Evolutionary conservation across 2,113 vertebrate species (phyloP).

Genomic region (Sinocyclocheilus rhinocerous): DNA sequence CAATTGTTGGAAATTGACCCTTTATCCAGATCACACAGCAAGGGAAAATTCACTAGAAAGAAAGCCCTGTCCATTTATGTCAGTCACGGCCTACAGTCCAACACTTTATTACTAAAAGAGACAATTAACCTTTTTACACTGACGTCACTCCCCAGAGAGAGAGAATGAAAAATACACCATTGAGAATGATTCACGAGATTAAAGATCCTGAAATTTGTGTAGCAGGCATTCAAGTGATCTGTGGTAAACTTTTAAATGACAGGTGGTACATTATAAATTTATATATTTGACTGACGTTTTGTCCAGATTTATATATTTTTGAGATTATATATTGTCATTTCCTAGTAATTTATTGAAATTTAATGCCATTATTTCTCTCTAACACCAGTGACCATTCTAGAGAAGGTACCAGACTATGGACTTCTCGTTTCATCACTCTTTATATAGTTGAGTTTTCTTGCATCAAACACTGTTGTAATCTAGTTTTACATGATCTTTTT

Average conservation of each 20-base stretch:
- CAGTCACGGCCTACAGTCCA: slow-evolving; percentile 69
- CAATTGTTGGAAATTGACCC: slow-evolving; percentile 74
- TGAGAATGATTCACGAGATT: background rate
- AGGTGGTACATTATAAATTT: background rate
- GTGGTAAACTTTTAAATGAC: background rate
- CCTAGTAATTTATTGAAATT: background rate
- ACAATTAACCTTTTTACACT: slow-evolving; percentile 77
- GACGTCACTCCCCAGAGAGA: slow-evolving; percentile 67
- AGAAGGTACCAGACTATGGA: background rate
- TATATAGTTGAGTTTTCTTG: background rate
- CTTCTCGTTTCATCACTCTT: background rate
- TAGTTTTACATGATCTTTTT: background rate
- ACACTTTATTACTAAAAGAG: slow-evolving; percentile 70
- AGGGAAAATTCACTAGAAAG: slow-evolving; percentile 61
- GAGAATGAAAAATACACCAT: slow-evolving; percentile 52
- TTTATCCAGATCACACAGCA: slow-evolving; percentile 65
- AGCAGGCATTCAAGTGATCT: background rate
- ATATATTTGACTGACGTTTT: background rate
- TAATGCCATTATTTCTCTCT: background rate
- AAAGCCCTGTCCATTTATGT: slow-evolving; percentile 71
- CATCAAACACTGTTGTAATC: background rate
- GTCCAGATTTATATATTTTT: background rate
- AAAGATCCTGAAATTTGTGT: slow-evolving; percentile 1
- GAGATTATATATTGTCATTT: background rate
- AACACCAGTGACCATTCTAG: slow-evolving; percentile 25